Conservation (phyloP, 1,140 invertebrate species). For the Eriosoma lanigerum region DNA sequence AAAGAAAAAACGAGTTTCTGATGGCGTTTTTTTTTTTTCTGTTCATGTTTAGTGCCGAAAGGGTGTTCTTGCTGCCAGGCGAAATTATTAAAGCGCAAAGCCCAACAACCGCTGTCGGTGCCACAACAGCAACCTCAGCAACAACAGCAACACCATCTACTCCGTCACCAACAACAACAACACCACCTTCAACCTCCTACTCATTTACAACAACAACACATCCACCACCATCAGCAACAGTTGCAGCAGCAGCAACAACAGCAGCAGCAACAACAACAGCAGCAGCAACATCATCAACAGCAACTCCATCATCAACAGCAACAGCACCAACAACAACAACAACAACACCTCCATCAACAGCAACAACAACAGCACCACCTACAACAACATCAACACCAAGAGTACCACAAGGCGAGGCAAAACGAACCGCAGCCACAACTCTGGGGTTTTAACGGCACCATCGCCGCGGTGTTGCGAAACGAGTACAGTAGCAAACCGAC, state of each 20-base stretch:
- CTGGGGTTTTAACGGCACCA: constrained; percentile 46
- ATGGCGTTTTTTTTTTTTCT: constrained; percentile 41
- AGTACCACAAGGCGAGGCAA: constrained; percentile 15
- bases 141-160: background rate
- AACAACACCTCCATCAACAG: background rate
- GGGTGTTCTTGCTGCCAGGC: constrained; percentile 48
- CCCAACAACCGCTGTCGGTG: constrained; percentile 18
- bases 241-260: background rate
- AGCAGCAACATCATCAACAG: constrained; percentile 7
- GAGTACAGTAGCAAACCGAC: constrained; percentile 38
- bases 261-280: constrained; percentile 33
- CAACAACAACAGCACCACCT: background rate
- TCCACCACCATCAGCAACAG: constrained; percentile 10
- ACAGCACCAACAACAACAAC: constrained; percentile 5
- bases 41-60: constrained; percentile 48
- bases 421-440: background rate
- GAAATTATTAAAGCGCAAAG: constrained; percentile 45
- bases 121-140: constrained; percentile 14
- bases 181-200: background rate
- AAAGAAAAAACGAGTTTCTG: constrained; percentile 34
- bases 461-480: constrained; percentile 41
- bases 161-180: constrained; percentile 10
- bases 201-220: constrained; percentile 21
- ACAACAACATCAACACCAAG: constrained; percentile 18
- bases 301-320: constrained; percentile 3